Evolutionary conservation across 53 echinoderm and acorn worm genomes (phyloP), one percentile per base, ranked within the genome.

Genomic region (Zoroaster sp.): DNA sequence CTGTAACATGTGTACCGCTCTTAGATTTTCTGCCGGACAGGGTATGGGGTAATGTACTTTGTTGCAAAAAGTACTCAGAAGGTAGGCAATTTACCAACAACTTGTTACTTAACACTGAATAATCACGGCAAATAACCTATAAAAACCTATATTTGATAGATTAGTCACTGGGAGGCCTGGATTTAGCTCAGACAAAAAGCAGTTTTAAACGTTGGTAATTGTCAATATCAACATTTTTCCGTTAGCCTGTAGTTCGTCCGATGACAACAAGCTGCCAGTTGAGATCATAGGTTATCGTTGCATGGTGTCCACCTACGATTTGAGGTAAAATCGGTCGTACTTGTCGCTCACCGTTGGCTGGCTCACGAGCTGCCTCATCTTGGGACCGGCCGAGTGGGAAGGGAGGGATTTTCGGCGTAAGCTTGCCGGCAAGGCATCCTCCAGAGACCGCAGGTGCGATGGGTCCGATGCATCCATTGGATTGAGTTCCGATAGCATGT

Each of bases 331-430:
- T 15, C 34, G 69, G 36, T 85, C 85, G 36, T 85, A 85, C 18
- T 69, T 69, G 21, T 85, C 85, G 20, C 85, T 85, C 44, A 35
- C 32, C 69, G 35, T 71, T 25, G 46, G 85, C 85, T 69, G 85
- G 4, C 37, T 44, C 35, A 43, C 71, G 30, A 35, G n/a, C 51
- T 33, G 71, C 23, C 69, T 66, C 15, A 33, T 35, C 21, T 31
- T 40, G 20, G 70, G 85, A 11, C 34, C n/a, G 21, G 43, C 18
- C 12, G 66, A 28, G 49, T 49, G 28, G 33, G 85, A 45, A 12
- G 85, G 52, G 49, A 47, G 45, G 70, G 85, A 41, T 21, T 85
- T 71, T 43, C 33, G 32, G 20, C 69, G 85, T 20, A 71, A 14
- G 71, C 85, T 70, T 35, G 81, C 66, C 7, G 81, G 81, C 41